Base-by-base conservation (phyloP, 1,140 invertebrate genomes). In the Brachionus rotundiformis region DNA sequence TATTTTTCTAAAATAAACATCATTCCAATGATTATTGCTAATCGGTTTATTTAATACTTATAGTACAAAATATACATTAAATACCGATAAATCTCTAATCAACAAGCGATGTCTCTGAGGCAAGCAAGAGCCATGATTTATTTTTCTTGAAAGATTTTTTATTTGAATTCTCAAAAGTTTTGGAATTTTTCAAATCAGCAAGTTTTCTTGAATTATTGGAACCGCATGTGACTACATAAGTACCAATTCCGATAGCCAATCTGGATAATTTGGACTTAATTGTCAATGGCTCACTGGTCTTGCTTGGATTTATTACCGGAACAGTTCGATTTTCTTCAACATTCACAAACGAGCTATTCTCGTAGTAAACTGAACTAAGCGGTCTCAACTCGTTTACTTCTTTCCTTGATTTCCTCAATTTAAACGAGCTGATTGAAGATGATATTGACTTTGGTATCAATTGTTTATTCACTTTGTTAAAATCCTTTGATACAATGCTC, bases 201-300 rank as follows among this genome's bases (percentile, higher is more conserved):
- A 79, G 41, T 63, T 23, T n/a, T 79, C 76, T 79, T 39, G 76
- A 79, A 31, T 63, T 36, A 19, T 54, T 13, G 4, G 76, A 39
- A 1, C 76, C 76, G 41, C 76, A 79, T 39, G 76, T 79, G n/a
- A 79, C 76, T 5, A 79, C 33, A 41, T 79, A 59, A 25, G 76
- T 79, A 19, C 76, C 76, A 5, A 79, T 19, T 13, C 59, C 59
- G 27, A 79, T 31, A 7, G 59, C 59, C 11, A 79, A 27, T 59
- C 59, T 79, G 3, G 47, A 59, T 25, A 79, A 63, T 41, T 79
- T 79, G 13, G 68, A 44, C 36, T 73, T 73, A 11, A 73, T 44
- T 13, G 68, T 44, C 16, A 73, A 13, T 23, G 68, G 33, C 27
- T 73, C 68, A 1, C 36, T 73, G 10, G 39, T 44, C 39, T 44